Evolutionary conservation across 2,888 invertebrate genomes (phyloP), one percentile per base, ranked within the genome.

Genomic region (Dusona sp.): DNA sequence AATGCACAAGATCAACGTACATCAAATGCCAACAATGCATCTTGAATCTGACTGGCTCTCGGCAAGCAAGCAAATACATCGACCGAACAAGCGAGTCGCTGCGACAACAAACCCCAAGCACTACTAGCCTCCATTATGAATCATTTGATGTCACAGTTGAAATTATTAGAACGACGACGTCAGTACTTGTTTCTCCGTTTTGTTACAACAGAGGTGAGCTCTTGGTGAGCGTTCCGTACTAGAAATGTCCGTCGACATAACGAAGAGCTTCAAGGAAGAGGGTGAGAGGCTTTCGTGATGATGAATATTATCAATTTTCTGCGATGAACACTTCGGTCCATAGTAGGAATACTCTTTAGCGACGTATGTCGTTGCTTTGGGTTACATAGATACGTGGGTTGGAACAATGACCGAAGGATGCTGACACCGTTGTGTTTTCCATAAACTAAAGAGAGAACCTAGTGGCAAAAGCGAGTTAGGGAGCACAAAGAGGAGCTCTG

Each of bases 261-360:
- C 48, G 64, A 11, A n/a, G 38, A 38, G 42, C 29, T 74, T 74
- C 7, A n/a, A 54, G 36, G 25, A 33, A 64, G 42, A 38, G 25
- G 36, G 68, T 25, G 25, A 65, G 33, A 67, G 45, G 61, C 57
- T 68, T 81, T 70, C 72, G 75, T 45, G 82, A 82, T 57, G 81
- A 77, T 75, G 84, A 77, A 74, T 79, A 87, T 87, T 87, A 82
- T 87, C 82, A 84, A 87, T 82, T 84, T 77, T 81, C 85, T 61
- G 29, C 29, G 78, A 82, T 85, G 85, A 78, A 85, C 72, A 68
- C 74, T 42, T 13, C n/a, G 25, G 67, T 48, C 29, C 61, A 48
- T 22, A 42, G 25, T 68, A 51, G 54, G 11, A 68, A 67, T 72
- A 73, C 79, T 74, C 67, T 67, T 68, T 25, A 65, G 45, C 65